These are phyloP conservation scores for Peribatodes rhomboidaria DNA, from an alignment of 2,888 invertebrate species.

Conservation along the genomic window DNA sequence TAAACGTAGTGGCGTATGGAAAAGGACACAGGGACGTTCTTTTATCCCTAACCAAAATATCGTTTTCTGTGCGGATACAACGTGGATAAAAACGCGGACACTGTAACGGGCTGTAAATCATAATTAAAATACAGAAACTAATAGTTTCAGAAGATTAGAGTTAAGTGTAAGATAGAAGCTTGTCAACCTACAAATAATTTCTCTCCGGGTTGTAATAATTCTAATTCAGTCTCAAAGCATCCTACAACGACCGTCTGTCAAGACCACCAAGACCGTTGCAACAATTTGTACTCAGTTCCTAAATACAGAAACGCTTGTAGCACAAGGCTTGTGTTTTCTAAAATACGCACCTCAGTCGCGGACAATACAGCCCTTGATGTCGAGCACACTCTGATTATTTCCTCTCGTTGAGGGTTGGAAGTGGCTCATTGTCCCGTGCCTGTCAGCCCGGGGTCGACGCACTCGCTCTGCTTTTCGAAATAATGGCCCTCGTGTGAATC, in stretches of 20 bases:
- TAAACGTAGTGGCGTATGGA: too few relatives aligned
- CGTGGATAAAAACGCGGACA: too few relatives aligned
- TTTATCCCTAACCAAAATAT: too few relatives aligned
- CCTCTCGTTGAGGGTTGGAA: conserved; percentile 67
- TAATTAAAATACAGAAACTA: too few relatives aligned
- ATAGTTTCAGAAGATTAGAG: too few relatives aligned
- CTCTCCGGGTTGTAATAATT: too few relatives aligned
- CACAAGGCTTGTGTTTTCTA: conserved; percentile 31
- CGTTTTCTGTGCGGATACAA: too few relatives aligned
- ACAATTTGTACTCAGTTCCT: conserved; percentile 9
- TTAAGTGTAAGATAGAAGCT: too few relatives aligned
- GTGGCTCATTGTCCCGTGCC: conserved; percentile 64
- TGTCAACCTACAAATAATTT: too few relatives aligned
- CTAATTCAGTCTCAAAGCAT: neutral
- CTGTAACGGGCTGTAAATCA: too few relatives aligned
- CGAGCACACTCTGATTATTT: conserved; percentile 72
- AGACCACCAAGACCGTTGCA: neutral
- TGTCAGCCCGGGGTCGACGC: conserved; percentile 65
- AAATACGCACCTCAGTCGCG: conserved; percentile 34
- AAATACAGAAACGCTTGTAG: conserved; percentile 20
- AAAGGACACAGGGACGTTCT: too few relatives aligned
- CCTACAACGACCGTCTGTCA: neutral
- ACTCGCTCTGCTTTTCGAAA: conserved; percentile 48
- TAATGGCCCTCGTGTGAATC: conserved; percentile 44
- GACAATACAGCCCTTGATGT: conserved; percentile 64